Evolutionary conservation across 2,888 invertebrate species (phyloP).

Genomic region (Leptopilina myrica): DNA sequence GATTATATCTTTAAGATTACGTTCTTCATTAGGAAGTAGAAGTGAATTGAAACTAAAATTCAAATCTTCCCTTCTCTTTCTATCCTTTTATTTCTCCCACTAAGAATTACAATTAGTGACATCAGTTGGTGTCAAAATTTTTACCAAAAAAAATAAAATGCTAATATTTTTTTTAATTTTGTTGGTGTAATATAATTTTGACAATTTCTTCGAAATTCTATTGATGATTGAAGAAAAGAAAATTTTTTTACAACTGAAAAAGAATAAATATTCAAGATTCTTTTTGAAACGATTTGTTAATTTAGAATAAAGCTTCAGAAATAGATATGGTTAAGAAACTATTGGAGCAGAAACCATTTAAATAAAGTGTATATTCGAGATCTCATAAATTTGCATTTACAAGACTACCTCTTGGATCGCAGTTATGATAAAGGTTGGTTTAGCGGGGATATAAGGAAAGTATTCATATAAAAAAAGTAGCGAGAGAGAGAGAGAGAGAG

Average conservation of each 20-base stretch:
- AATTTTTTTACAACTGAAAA: too few species aligned
- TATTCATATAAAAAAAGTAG: slow-evolving; percentile 14
- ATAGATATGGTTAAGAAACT: neutral
- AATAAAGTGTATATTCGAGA: slow-evolving; percentile 22
- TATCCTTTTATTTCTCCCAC: neutral
- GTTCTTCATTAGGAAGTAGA: neutral
- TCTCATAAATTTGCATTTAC: slow-evolving; percentile 9
- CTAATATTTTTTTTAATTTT: too few species aligned
- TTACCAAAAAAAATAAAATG: too few species aligned
- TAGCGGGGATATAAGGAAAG: neutral
- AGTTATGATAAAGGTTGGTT: slow-evolving; percentile 15
- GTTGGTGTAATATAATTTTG: too few species aligned
- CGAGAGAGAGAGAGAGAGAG: too few species aligned
- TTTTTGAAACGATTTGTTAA: neutral
- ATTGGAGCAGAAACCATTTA: slow-evolving; percentile 7
- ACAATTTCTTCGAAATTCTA: neutral
- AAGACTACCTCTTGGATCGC: neutral
- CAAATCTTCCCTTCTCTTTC: neutral
- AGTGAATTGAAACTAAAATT: neutral
- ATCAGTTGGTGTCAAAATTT: too few species aligned
- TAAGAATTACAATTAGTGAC: neutral
- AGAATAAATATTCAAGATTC: neutral
- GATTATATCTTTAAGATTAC: slow-evolving; percentile 2
- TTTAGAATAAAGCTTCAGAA: slow-evolving; percentile 1
- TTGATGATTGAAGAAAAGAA: too few species aligned